These are phyloP conservation scores for Holacanthus passer DNA, from an alignment of 2,113 vertebrate species.

Conservation along the genomic window DNA sequence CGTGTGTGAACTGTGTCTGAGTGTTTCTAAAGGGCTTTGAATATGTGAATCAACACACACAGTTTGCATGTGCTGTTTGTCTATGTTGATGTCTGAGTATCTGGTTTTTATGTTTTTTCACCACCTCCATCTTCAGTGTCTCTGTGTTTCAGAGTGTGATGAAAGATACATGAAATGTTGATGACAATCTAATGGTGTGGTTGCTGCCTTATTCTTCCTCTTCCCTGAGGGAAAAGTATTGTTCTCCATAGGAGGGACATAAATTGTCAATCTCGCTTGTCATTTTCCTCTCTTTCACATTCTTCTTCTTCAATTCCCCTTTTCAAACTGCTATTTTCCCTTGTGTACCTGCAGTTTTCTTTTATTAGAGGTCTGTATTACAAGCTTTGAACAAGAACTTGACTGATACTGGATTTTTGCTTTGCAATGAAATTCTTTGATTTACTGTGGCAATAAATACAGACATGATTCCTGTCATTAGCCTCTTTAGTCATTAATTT, in stretches of 20 bases:
- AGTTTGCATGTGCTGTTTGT: slow-evolving; percentile 63
- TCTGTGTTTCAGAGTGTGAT: slow-evolving; percentile 49
- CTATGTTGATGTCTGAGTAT: slow-evolving; percentile 20
- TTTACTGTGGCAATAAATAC: too few relatives aligned
- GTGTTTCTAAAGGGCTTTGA: slow-evolving; percentile 26
- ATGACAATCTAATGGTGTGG: slow-evolving; percentile 27
- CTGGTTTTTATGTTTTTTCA: slow-evolving; percentile 51
- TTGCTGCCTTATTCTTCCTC: slow-evolving; percentile 33
- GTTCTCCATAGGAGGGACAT: slow-evolving; percentile 28
- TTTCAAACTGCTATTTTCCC: slow-evolving; percentile 1
- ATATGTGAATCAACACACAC: slow-evolving; percentile 18
- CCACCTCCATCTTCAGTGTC: slow-evolving; percentile 61
- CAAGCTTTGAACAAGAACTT: not conserved
- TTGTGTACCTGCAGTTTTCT: not conserved
- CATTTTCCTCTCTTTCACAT: slow-evolving; percentile 19
- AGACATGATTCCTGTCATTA: too few relatives aligned
- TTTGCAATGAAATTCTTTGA: too few relatives aligned
- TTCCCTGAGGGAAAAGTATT: slow-evolving; percentile 32
- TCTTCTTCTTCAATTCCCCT: not conserved
- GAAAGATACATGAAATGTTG: slow-evolving; percentile 51
- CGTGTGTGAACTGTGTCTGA: slow-evolving; percentile 39
- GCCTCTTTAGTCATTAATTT: too few relatives aligned
- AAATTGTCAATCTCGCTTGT: slow-evolving; percentile 19
- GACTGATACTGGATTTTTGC: not conserved
- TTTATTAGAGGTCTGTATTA: not conserved